These are phyloP conservation scores for Chiridota heheva DNA, from an alignment of 35 echinoderm and acorn worm genomes.

Conservation along the genomic window DNA sequence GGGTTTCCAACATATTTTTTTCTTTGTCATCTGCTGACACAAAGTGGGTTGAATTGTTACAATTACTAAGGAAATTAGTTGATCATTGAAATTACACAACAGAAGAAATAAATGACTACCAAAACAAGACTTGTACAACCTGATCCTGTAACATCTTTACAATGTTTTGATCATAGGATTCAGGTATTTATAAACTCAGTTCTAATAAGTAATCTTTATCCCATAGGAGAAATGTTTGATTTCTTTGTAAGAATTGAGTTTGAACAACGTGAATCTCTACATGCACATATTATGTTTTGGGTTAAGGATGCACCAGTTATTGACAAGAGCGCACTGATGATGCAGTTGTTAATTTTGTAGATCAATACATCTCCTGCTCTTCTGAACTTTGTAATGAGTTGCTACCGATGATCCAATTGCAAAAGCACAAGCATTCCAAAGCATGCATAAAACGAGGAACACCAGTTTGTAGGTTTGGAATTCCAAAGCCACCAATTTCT, in stretches of 20 bases:
- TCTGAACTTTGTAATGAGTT: slow-evolving; percentile 14
- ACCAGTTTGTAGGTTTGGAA: slow-evolving; percentile 31
- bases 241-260: slow-evolving; percentile 31
- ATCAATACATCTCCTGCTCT: slow-evolving; percentile 23
- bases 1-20: slow-evolving; percentile 4
- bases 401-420: neutral
- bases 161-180: slow-evolving; percentile 29
- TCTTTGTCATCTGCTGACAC: slow-evolving; percentile 12
- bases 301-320: slow-evolving; percentile 13
- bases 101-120: slow-evolving; percentile 2
- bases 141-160: slow-evolving; percentile 31
- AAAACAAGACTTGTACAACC: neutral
- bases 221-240: neutral
- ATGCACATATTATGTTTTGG: slow-evolving; percentile 27
- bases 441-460: slow-evolving; percentile 12
- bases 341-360: slow-evolving; percentile 1
- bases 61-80: neutral
- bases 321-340: neutral
- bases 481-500: slow-evolving; percentile 23
- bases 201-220: slow-evolving; percentile 2
- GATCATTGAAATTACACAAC: neutral
- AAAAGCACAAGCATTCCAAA: slow-evolving; percentile 30
- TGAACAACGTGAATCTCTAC: slow-evolving; percentile 19
- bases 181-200: slow-evolving; percentile 20
- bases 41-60: neutral